Conservation (phyloP, 2,888 invertebrate species). For the Cloeon dipterum region DNA sequence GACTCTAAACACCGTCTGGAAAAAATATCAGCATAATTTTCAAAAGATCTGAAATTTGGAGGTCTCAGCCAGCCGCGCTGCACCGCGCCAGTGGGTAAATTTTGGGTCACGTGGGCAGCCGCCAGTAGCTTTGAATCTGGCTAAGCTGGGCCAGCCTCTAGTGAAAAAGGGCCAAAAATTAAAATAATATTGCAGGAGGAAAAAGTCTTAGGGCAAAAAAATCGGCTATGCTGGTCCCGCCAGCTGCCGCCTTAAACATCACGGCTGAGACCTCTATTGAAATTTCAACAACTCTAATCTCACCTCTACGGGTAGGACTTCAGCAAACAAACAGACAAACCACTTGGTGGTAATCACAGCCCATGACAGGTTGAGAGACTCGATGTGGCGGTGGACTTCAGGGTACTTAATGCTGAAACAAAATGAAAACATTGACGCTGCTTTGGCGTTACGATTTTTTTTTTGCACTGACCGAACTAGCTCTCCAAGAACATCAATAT, state of each 20-base stretch:
- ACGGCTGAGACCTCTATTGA: no score
- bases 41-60: no score
- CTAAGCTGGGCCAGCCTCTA: no score
- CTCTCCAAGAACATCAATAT: conserved; percentile 74
- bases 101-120: no score
- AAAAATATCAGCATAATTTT: conserved; percentile 8
- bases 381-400: conserved; percentile 56
- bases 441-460: no score
- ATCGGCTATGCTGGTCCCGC: no score
- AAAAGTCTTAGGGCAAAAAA: not conserved
- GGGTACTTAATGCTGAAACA: conserved; percentile 46
- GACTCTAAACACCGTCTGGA: conserved; percentile 66
- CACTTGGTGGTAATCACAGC: conserved; percentile 82
- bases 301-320: conserved; percentile 75
- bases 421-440: not conserved
- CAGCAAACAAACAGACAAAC: conserved; percentile 86
- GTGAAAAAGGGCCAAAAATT: no score
- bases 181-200: not conserved
- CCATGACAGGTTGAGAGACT: conserved; percentile 64
- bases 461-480: conserved; percentile 32
- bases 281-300: not conserved
- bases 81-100: no score
- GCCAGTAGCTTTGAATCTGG: no score
- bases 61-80: no score
- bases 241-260: no score